Percentiles rank a stretch among this genome's conserved stretches.
Conservation (phyloP, 2,888 invertebrate species). For the Lasioglossum oenotherae region DNA sequence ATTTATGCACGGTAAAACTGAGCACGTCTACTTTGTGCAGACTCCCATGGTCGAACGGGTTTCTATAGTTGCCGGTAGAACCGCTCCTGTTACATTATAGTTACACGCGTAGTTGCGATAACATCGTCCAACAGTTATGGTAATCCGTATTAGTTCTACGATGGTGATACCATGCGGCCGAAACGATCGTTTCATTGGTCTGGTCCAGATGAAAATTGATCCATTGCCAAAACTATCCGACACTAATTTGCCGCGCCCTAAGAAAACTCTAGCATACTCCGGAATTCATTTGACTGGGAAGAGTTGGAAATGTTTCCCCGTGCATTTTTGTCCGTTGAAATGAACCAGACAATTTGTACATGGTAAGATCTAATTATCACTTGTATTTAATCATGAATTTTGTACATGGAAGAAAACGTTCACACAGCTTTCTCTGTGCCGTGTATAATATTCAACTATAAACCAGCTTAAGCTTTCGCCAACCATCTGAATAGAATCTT, state of each 20-base stretch:
- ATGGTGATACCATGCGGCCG: slow-evolving; percentile 1
- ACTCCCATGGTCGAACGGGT: slow-evolving; percentile 27
- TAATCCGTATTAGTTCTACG: slow-evolving; percentile 52
- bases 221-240: not conserved
- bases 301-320: not conserved
- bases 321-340: too few relatives aligned
- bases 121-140: slow-evolving; percentile 49
- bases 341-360: too few relatives aligned
- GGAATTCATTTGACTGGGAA: not conserved
- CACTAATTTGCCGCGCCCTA: not conserved
- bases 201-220: slow-evolving; percentile 20
- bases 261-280: not conserved
- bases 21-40: slow-evolving; percentile 38
- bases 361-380: too few relatives aligned
- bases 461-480: too few relatives aligned
- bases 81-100: slow-evolving; percentile 36
- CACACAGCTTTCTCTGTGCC: too few relatives aligned
- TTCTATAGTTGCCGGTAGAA: slow-evolving; percentile 33
- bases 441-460: too few relatives aligned
- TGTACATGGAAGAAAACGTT: too few relatives aligned
- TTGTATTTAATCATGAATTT: too few relatives aligned
- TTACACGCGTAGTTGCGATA: slow-evolving; percentile 46
- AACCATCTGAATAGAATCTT: too few relatives aligned
- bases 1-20: slow-evolving; percentile 36
- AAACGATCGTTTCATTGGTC: slow-evolving; percentile 21